phyloP scores from a whole-genome alignment of 2,888 invertebrate genomes.

The Carabus problematicus region DNA sequence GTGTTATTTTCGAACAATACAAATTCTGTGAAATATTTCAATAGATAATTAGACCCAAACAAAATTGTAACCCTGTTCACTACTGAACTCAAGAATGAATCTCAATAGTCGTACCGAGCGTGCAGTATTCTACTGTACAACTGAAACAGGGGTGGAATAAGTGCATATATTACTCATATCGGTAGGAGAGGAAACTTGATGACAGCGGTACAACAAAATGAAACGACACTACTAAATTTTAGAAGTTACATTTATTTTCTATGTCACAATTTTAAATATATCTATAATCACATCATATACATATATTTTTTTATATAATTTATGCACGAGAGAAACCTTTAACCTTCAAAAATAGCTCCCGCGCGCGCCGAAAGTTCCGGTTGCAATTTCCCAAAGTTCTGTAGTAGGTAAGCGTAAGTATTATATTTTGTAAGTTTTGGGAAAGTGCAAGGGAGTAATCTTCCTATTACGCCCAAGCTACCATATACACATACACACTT shows the following conservation, averaged over 20 bases:
- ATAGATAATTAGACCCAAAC: too few relatives aligned
- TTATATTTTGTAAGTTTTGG: conserved; percentile 22
- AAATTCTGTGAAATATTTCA: too few relatives aligned
- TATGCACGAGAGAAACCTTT: conserved; percentile 40
- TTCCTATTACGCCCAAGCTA: too few relatives aligned
- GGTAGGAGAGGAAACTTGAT: too few relatives aligned
- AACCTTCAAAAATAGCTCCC: conserved; percentile 21
- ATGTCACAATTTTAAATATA: conserved; percentile 41
- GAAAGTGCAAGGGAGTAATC: conserved; percentile 32
- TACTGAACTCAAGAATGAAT: too few relatives aligned
- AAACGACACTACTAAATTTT: conserved; percentile 29
- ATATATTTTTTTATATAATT: conserved; percentile 38
- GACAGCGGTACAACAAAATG: conserved; percentile 11
- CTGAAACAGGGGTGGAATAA: too few relatives aligned
- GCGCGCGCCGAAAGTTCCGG: conserved; percentile 19
- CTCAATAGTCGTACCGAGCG: too few relatives aligned
- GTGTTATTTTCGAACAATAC: too few relatives aligned
- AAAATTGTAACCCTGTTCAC: too few relatives aligned
- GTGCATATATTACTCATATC: too few relatives aligned
- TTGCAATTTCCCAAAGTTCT: conserved; percentile 34
- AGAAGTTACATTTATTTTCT: conserved; percentile 42
- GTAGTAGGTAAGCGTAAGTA: conserved; percentile 21
- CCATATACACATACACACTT: too few relatives aligned
- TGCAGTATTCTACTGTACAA: too few relatives aligned
- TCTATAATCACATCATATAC: conserved; percentile 42